Percentiles rank a stretch among this genome's conserved stretches.
phyloP scores from a whole-genome alignment of 2,113 vertebrate species.

The Salvelinus sp. region DNA sequence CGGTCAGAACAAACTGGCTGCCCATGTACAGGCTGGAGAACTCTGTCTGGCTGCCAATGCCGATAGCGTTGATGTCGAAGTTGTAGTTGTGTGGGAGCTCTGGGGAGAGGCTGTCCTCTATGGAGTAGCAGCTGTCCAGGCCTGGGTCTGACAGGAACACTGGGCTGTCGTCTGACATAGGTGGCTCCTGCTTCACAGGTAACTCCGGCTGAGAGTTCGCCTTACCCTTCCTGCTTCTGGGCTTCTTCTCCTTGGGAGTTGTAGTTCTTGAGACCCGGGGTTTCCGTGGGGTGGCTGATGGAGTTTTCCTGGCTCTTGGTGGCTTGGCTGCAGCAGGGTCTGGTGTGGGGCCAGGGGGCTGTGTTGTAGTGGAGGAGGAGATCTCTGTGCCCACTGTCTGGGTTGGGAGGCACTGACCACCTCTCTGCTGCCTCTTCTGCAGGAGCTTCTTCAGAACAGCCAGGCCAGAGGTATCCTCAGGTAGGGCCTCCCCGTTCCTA shows the following conservation, averaged over 20 bases:
- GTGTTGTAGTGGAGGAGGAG: constrained; percentile 59
- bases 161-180: constrained; percentile 79
- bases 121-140: constrained; percentile 90
- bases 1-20: constrained; percentile 92
- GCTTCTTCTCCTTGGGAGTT: constrained; percentile 77
- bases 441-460: constrained; percentile 92
- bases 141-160: constrained; percentile 86
- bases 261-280: constrained; percentile 75
- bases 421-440: constrained; percentile 83
- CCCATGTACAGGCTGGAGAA: constrained; percentile 92
- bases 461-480: constrained; percentile 84
- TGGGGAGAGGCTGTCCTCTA: constrained; percentile 94
- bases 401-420: constrained; percentile 61
- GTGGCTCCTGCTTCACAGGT: constrained; percentile 67
- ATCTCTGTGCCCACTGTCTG: constrained; percentile 57
- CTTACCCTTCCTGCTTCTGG: constrained; percentile 76
- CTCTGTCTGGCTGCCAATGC: constrained; percentile 75
- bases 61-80: constrained; percentile 94
- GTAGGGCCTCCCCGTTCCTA: constrained; percentile 70
- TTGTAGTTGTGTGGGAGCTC: constrained; percentile 88
- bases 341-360: constrained; percentile 53
- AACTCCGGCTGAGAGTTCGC: constrained; percentile 62
- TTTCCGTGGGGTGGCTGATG: constrained; percentile 77
- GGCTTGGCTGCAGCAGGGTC: constrained; percentile 68
- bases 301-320: constrained; percentile 72